A percentile compares a stretch with the other conserved stretches of the same genome.
phyloP scores from a whole-genome alignment of 2,113 vertebrate genomes.

The Archilochus colubris region DNA sequence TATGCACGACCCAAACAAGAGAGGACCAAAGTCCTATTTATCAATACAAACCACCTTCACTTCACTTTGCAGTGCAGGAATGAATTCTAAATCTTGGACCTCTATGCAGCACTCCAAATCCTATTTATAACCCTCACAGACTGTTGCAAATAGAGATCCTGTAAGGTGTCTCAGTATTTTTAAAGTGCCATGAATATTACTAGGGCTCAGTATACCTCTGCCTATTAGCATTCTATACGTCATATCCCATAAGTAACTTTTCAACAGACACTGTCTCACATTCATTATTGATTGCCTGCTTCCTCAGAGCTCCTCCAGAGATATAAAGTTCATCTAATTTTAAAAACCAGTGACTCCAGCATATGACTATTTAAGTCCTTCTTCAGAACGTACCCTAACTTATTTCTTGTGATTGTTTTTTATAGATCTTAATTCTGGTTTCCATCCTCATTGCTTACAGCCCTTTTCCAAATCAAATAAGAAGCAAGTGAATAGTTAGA shows the following conservation, averaged over 20 bases:
- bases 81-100: neutral
- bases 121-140: neutral
- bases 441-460: neutral
- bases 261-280: neutral
- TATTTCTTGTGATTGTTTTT: neutral
- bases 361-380: neutral
- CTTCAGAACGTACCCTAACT: neutral
- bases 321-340: neutral
- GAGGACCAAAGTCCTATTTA: neutral
- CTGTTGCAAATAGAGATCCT: neutral
- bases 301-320: neutral
- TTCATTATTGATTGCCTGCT: neutral
- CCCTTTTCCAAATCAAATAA: neutral
- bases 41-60: neutral
- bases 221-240: neutral
- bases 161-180: neutral
- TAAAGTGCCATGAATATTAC: neutral
- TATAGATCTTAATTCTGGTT: neutral
- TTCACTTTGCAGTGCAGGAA: neutral
- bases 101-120: neutral
- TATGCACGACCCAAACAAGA: neutral
- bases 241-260: constrained; percentile 40
- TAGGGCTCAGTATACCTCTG: constrained; percentile 18
- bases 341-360: neutral
- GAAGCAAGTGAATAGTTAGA: neutral